These are phyloP conservation scores for Otus sunia DNA, from an alignment of 2,113 vertebrate species.

Conservation along the genomic window DNA sequence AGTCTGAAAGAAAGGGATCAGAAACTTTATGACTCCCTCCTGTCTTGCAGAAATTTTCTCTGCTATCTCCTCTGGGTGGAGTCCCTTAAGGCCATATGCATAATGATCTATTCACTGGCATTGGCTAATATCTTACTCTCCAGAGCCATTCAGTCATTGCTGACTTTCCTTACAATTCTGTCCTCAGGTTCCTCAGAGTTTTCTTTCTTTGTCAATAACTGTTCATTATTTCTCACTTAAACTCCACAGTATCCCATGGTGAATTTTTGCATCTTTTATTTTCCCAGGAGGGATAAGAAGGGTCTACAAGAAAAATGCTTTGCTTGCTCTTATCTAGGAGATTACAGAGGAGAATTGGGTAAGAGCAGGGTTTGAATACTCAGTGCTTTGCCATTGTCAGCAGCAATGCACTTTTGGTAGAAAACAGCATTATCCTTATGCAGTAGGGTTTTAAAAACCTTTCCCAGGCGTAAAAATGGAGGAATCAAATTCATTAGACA, in stretches of 20 bases:
- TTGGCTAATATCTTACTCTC: neutral
- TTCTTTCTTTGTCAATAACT: neutral
- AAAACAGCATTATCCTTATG: neutral
- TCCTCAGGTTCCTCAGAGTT: neutral
- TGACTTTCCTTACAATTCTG: neutral
- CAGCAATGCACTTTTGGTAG: neutral
- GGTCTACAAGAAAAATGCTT: slow-evolving; percentile 25
- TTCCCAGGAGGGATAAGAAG: slow-evolving; percentile 23
- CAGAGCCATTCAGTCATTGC: neutral
- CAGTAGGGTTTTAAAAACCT: neutral
- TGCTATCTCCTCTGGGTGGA: neutral
- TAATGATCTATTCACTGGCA: neutral
- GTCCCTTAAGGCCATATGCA: neutral
- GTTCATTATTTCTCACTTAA: neutral
- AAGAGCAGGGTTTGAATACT: slow-evolving; percentile 24
- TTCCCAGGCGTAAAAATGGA: neutral
- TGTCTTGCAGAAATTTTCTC: neutral
- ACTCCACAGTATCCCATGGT: neutral
- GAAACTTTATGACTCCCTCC: neutral
- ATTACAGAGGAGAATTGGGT: neutral
- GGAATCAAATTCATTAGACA: neutral
- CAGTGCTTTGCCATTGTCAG: slow-evolving; percentile 3
- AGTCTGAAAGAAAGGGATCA: neutral
- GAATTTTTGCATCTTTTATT: slow-evolving; percentile 41
- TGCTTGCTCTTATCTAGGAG: slow-evolving; percentile 24